Evolutionary conservation across 2,797 vertebrate species (phyloP).

Genomic region (Hirundo rustica): DNA sequence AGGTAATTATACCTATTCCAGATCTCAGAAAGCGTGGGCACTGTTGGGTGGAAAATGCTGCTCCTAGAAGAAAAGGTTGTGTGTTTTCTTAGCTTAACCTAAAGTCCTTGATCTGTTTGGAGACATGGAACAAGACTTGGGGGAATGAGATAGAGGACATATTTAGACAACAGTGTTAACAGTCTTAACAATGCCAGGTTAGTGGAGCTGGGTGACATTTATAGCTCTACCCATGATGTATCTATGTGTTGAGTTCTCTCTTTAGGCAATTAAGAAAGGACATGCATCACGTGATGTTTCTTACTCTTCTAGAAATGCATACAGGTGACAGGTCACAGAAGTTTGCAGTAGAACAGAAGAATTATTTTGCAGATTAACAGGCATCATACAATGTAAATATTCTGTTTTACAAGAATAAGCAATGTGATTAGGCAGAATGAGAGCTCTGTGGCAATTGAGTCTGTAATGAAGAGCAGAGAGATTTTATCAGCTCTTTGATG

Average conservation of each 20-base stretch:
- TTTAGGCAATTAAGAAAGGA: background rate
- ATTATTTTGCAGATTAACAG: background rate
- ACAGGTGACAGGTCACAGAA: background rate
- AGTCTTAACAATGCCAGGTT: background rate
- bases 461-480: background rate
- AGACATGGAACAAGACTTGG: background rate
- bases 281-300: fast-evolving
- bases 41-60: background rate
- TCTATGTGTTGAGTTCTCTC: background rate
- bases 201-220: background rate
- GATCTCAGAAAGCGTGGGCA: background rate
- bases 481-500: background rate
- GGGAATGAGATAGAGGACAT: background rate
- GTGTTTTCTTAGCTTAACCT: background rate
- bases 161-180: background rate
- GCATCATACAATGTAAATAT: background rate
- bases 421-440: background rate
- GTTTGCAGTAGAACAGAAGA: background rate
- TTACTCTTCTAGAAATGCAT: background rate
- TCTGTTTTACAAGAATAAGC: background rate
- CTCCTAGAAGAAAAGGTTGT: background rate
- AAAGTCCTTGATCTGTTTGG: background rate
- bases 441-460: background rate
- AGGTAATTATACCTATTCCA: background rate
- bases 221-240: background rate